Conservation (phyloP, 1,140 invertebrate genomes). For the Drosophila sulfurigaster region DNA sequence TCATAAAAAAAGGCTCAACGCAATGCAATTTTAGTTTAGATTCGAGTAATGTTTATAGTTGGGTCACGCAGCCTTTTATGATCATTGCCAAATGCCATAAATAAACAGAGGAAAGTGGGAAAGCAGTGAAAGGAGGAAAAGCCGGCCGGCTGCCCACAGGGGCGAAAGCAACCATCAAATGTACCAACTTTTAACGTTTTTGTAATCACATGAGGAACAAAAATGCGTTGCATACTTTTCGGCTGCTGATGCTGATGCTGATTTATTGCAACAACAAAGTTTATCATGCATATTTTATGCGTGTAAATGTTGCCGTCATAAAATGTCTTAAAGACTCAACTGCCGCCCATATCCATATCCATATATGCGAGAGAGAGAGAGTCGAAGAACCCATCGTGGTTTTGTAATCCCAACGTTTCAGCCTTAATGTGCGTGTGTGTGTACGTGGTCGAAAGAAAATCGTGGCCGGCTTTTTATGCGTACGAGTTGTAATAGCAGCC, state of each 20-base stretch:
- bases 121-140: no score
- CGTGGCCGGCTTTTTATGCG: slow-evolving; percentile 69
- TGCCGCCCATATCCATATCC: slow-evolving; percentile 20
- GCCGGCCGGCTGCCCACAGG: neutral
- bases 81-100: slow-evolving; percentile 55
- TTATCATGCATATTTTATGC: slow-evolving; percentile 84
- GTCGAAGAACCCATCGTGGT: neutral
- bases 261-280: slow-evolving; percentile 83
- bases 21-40: slow-evolving; percentile 54
- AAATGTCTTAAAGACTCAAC: slow-evolving; percentile 62
- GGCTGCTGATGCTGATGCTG: slow-evolving; percentile 48
- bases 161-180: slow-evolving; percentile 21
- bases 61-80: slow-evolving; percentile 64
- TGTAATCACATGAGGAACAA: slow-evolving; percentile 68
- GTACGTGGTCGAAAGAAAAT: slow-evolving; percentile 37
- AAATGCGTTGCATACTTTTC: slow-evolving; percentile 64
- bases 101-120: slow-evolving; percentile 36
- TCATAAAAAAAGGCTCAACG: slow-evolving; percentile 35
- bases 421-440: slow-evolving; percentile 14
- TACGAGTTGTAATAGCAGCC: slow-evolving; percentile 80
- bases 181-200: slow-evolving; percentile 67
- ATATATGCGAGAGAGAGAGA: neutral
- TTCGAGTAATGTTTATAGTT: slow-evolving; percentile 55
- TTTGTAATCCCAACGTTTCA: neutral
- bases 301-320: slow-evolving; percentile 84